Percentiles rank a stretch among this genome's conserved stretches.
Conservation (phyloP, 2,888 invertebrate genomes). For the Limenitis arthemis region DNA sequence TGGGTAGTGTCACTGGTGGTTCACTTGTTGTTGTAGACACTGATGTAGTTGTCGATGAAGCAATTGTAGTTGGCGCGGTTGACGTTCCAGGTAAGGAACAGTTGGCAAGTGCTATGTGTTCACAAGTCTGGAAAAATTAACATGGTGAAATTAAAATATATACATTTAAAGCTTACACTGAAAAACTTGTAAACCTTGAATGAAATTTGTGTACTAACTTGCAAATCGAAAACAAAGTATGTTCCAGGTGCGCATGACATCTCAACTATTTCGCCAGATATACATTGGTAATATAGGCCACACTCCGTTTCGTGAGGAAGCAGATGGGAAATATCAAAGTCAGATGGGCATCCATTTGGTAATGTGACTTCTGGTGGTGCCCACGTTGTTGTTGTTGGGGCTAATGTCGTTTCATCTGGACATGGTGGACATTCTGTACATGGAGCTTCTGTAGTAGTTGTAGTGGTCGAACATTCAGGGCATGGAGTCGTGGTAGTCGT, state of each 20-base stretch:
- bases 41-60: neutral
- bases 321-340: slow-evolving; percentile 31
- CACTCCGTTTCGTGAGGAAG: slow-evolving; percentile 41
- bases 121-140: neutral
- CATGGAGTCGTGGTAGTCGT: neutral
- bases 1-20: neutral
- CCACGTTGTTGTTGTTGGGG: neutral
- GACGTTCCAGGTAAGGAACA: neutral
- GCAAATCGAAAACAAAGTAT: slow-evolving; percentile 37
- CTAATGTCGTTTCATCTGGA: neutral
- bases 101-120: neutral
- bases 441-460: neutral
- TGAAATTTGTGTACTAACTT: slow-evolving; percentile 30
- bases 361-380: slow-evolving; percentile 15
- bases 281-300: slow-evolving; percentile 40
- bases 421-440: neutral
- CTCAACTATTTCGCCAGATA: slow-evolving; percentile 32
- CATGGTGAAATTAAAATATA: too few species aligned
- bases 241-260: slow-evolving; percentile 32
- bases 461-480: too few species aligned
- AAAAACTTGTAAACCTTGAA: neutral
- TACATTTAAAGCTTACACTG: too few species aligned
- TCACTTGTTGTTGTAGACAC: neutral
- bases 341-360: slow-evolving; percentile 38
- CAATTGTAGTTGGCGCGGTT: neutral